Evolutionary conservation across 1,140 invertebrate species (phyloP), one percentile per base, ranked within the genome.

Genomic region (Nasonia vitripennis): DNA sequence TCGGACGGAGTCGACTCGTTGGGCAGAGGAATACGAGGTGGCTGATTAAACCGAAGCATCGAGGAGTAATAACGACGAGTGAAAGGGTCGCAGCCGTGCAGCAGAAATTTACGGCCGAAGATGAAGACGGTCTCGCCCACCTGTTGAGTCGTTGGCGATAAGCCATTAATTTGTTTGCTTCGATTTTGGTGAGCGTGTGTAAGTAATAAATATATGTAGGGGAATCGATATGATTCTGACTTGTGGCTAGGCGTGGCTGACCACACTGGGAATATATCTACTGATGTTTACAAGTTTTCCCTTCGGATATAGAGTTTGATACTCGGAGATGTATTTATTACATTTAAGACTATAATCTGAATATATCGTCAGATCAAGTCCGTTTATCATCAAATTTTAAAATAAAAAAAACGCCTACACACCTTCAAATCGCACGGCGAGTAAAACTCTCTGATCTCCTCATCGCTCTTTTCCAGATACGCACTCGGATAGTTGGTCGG

Each of bases 41-140:
- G 94, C 92, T 88, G 95, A 89, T 78, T 91, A 90, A 82, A 93
- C 86, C 86, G 93, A 91, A 93, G 91, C 93, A 91, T 94, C 83
- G 87, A 92, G 0, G 83, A 87, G 89, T 95, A 98, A 91, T 97
- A 98, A 84, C 95, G 95, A 89, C 97, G 95, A 0, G 97, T 98
- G 89, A 96, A 97, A 11, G 94, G 88, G 89, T 98, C 97, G 89
- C 96, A 97, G 90, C 98, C 96, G 86, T 95, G 96, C 4, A 98
- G 91, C 1, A 97, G 92, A 91, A 98, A 96, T 51, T 95, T 93
- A 14, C 96, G 94, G 7, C 95, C 96, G 68, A 96, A 94, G 31
- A 97, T 94, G 88, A 94, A 95, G 62, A 96, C 92, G 0, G 95
- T 96, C 77, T 95, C 94, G 1, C 97, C 97, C 67, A 97, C 80